Evolutionary conservation across 2,113 vertebrate species (phyloP), one percentile per base, ranked within the genome.

Genomic region (Pelusios castaneus): DNA sequence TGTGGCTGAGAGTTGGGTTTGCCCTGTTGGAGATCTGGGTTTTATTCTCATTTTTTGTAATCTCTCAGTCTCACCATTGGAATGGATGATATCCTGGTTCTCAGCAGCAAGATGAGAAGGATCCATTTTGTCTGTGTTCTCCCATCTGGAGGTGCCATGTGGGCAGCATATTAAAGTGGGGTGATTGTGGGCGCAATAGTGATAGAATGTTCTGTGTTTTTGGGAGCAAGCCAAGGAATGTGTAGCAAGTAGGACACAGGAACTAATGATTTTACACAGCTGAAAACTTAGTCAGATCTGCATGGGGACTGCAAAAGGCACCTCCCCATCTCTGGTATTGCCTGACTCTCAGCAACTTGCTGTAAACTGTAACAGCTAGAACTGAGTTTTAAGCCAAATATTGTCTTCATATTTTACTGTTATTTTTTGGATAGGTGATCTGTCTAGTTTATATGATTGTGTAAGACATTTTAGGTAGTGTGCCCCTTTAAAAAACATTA

Each of bases 91-190:
- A 11, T 93, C 77, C 38, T 77, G 47, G 47, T 47, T 95, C 31
- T 51, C 51, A 88, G 47, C 25, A 79, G 58, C 43, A 87, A 55
- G 25, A 63, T 76, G 41, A 58, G 27, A 11, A 31, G 8, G 63
- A 52, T 85, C 76, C 60, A 25, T 94, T 92, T 27, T 95, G 47
- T 60, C 29, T 60, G 1, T 80, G 86, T 89, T n/a, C 47, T 91
- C 34, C 47, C 1, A 0, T 54, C 47, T 45, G 79, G 34, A 10
- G 87, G 24, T 84, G 21, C 63, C 93, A 34, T 87, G 87, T 1
- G 2, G 87, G 38, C 70, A 81, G 16, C 89, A 79, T 75, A 43
- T 1, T 63, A 49, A 93, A 85, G 38, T 83, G 43, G 43, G 43
- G 51, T 24, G 58, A 84, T 67, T 67, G 34, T 67, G 63, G 14